phyloP scores from a whole-genome alignment of 2,113 vertebrate species.

The Ailuropoda melanoleuca region DNA sequence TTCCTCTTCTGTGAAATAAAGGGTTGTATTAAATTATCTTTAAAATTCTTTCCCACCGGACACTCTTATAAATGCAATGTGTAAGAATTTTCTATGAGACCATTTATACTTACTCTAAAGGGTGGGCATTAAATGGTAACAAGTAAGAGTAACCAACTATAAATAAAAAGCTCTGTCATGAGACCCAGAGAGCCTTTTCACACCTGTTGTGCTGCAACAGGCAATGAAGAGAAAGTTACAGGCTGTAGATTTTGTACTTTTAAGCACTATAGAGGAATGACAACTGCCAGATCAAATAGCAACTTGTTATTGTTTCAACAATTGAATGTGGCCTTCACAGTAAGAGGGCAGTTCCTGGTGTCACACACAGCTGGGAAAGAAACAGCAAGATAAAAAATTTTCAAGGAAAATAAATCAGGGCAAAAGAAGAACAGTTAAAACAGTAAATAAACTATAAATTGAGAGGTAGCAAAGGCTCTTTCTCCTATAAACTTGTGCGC shows the following conservation, averaged over 20 bases:
- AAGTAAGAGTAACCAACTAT: not conserved
- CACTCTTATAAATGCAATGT: not conserved
- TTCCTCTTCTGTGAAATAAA: conserved; percentile 36
- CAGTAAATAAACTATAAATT: conserved; percentile 1
- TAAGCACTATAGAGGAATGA: not conserved
- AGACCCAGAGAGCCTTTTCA: conserved; percentile 22
- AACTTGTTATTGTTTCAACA: conserved; percentile 44
- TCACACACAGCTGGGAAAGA: conserved; percentile 29
- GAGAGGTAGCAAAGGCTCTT: not conserved
- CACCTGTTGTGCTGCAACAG: not conserved
- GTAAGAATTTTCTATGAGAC: conserved; percentile 18
- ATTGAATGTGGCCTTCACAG: conserved; percentile 42
- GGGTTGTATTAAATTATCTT: conserved; percentile 12
- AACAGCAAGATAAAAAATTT: conserved; percentile 16
- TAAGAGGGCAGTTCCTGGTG: not conserved
- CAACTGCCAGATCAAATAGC: conserved; percentile 46
- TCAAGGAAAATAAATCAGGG: conserved; percentile 38
- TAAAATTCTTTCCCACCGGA: not conserved
- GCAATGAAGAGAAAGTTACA: conserved; percentile 34
- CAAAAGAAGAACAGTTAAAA: conserved; percentile 47
- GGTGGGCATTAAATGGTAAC: not conserved
- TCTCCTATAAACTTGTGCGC: not conserved
- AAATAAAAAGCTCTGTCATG: not conserved
- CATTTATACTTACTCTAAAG: conserved; percentile 22
- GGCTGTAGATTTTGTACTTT: not conserved